Base-by-base conservation (phyloP, 1,140 invertebrate species). In the Panulirus ornatus region DNA sequence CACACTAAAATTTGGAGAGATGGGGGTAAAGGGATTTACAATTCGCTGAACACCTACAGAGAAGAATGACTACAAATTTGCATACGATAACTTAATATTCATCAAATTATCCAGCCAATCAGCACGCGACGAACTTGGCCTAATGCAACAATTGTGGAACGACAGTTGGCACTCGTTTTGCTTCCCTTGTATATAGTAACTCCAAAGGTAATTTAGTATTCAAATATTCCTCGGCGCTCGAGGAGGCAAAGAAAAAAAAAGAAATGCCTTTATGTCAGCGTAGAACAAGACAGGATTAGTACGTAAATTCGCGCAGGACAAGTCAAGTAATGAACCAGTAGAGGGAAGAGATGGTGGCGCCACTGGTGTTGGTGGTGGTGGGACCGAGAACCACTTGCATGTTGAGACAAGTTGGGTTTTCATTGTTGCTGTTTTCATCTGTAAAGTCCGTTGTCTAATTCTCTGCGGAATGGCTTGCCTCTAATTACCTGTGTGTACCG, bases 1-100 rank as follows among this genome's bases (percentile, higher is more conserved):
- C 14, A 3, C 3, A 2, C 54, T 16, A 19, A 58, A 58, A 19
- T 58, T 27, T 22, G n/a, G n/a, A 27, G 58, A 30, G 58, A 30
- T 66, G n/a, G 30, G 58, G 30, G 58, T 66, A 30, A 66, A 66
- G 27, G 58, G 58, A 66, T 30, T 11, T 3, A 66, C n/a, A 27
- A 66, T 30, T 66, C 11, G 6, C 58, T 22, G 58, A 66, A 27
- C 58, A 27, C 30, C 58, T 66, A 66, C 58, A 6, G 58, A 66
- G 58, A 66, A 30, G 58, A 66, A 66, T 66, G 58, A 66, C n/a
- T n/a, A 66, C 58, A 66, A 66, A 66, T 66, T 66, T 30, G n/a
- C n/a, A 27, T 8, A 30, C 58, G n/a, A 66, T 66, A 66, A 66
- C 58, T 66, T 66, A 66, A 66, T 66, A 66, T 66, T 66, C 58